A percentile compares a stretch with the other conserved stretches of the same genome.
phyloP scores from a whole-genome alignment of 2,113 vertebrate genomes.

The Plecturocebus donacophilus region DNA sequence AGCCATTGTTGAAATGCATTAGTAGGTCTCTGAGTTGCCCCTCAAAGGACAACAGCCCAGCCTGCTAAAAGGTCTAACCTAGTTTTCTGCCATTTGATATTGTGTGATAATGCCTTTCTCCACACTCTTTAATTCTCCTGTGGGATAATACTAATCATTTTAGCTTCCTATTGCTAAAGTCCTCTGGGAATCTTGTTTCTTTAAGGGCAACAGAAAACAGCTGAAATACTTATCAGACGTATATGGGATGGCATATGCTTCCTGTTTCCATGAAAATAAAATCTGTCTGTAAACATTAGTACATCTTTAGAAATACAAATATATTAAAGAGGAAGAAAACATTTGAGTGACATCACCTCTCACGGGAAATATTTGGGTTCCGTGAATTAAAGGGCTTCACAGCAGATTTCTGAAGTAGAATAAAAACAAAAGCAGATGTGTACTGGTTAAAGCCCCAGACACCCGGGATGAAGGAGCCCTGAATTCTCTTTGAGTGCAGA shows the following conservation, averaged over 20 bases:
- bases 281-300: neutral
- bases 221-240: conserved; percentile 29
- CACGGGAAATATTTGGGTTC: neutral
- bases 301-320: conserved; percentile 47
- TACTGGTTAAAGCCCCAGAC: neutral
- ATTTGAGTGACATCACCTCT: neutral
- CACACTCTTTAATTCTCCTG: conserved; percentile 3
- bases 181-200: conserved; percentile 11
- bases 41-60: neutral
- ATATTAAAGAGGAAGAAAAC: conserved; percentile 24
- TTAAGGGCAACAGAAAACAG: conserved; percentile 31
- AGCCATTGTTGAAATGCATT: neutral
- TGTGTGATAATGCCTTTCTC: neutral
- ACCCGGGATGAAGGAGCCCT: neutral
- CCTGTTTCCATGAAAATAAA: conserved; percentile 12
- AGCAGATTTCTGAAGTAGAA: neutral
- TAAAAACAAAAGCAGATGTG: neutral
- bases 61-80: conserved; percentile 33
- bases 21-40: neutral
- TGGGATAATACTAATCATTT: conserved; percentile 17
- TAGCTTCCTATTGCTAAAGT: conserved; percentile 19
- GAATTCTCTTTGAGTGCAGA: neutral
- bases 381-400: neutral
- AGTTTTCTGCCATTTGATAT: conserved; percentile 12
- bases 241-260: neutral